Evolutionary conservation across 2,113 vertebrate species (phyloP), one percentile per base, ranked within the genome.

Genomic region (Myanophis thanlyinensis): DNA sequence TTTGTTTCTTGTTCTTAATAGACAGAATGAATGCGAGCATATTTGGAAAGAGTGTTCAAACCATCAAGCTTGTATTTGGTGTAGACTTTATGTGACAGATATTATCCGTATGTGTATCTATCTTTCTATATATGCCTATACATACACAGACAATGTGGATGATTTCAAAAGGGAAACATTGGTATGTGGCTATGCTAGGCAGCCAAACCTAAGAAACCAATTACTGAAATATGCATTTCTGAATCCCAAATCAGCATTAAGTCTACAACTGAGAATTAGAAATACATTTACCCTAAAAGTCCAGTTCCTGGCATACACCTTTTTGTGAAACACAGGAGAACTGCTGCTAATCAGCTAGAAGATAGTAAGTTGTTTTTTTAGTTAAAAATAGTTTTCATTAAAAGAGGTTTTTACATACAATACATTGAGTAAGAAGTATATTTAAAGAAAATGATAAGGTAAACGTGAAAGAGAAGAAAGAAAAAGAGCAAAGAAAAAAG

Each of bases 11-110:
- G 89, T 40, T 93, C 15, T 80, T 95, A 96, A 91, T 90, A 93
- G 52, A 59, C 54, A 92, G 89, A 96, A 93, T n/a, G 88, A 95
- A 96, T 94, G 80, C 27, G 84, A 90, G 93, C 35, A 87, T 92
- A 95, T 92, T 89, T 95, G 92, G 87, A 94, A 95, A 94, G 53
- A 89, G 93, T 95, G 85, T 95, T 85, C 46, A 95, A 93, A 88
- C 1, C 20, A 91, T 15, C 5, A 93, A 90, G 54, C 10, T 88
- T 94, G 84, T 95, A 73, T 40, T 95, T 49, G 67, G 40, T 89
- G 30, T 25, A 85, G 49, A 67, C 40, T 49, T 49, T 8, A 44
- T 10, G n/a, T 89, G 46, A 44, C 46, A 85, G 67, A 35, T 30
- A 54, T 89, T 54, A 48, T 44, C 25, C 3, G 1, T 51, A 25